Conservation (phyloP, 2,113 vertebrate species). For the Sphyrna mokarran region DNA sequence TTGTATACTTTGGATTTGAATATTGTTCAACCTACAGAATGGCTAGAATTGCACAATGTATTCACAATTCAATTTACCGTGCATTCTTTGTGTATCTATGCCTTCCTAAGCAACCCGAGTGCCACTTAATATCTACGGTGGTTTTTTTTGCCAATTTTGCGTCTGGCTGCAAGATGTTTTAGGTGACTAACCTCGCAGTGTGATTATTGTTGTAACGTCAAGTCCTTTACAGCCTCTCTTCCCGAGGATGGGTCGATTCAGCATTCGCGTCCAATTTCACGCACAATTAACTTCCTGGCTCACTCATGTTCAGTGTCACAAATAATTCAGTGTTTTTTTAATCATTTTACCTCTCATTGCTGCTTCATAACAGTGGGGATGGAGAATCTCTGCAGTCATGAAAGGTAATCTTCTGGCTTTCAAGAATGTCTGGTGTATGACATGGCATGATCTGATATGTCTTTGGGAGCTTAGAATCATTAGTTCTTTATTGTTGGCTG, state of each 20-base stretch:
- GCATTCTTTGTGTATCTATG: background rate
- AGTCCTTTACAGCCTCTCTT: background rate
- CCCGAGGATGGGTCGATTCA: slow-evolving; percentile 2
- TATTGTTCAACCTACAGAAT: background rate
- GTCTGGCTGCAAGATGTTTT: background rate
- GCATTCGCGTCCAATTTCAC: slow-evolving; percentile 6
- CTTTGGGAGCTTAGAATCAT: background rate
- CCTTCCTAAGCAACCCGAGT: background rate
- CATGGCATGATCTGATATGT: background rate
- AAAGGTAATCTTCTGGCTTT: background rate
- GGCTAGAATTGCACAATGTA: background rate
- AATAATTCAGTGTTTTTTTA: slow-evolving; percentile 13
- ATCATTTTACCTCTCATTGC: background rate
- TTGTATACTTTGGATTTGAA: background rate
- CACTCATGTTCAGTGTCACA: slow-evolving; percentile 18
- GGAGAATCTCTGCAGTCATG: slow-evolving; percentile 2
- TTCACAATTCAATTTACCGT: background rate
- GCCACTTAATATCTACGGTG: background rate
- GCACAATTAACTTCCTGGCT: slow-evolving; percentile 24
- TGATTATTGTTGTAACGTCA: background rate
- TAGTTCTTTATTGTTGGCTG: background rate
- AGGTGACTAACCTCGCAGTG: background rate
- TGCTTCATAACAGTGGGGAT: background rate
- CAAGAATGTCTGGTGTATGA: background rate
- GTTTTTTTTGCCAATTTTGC: background rate